These are phyloP conservation scores for Scelioninae gen. 1 DNA, from an alignment of 2,888 invertebrate genomes.

Conservation along the genomic window DNA sequence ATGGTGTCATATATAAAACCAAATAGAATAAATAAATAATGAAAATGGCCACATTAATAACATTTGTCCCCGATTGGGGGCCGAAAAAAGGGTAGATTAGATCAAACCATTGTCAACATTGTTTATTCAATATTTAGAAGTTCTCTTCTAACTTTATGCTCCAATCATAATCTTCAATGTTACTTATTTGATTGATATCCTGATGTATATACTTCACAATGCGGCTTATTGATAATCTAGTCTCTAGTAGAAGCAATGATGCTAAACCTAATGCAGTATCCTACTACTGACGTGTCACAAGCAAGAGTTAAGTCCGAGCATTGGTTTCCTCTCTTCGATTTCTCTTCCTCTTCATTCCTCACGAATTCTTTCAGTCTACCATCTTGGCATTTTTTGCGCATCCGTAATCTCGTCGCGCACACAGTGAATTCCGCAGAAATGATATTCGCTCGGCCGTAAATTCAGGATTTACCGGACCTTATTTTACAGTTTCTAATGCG, in stretches of 20 bases:
- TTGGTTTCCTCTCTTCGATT: constrained; percentile 49
- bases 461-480: constrained; percentile 64
- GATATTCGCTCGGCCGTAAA: constrained; percentile 51
- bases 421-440: constrained; percentile 52
- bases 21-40: too few species aligned
- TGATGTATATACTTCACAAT: too few species aligned
- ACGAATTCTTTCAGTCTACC: constrained; percentile 27
- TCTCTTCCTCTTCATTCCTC: constrained; percentile 60
- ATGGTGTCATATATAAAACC: constrained; percentile 42
- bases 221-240: too few species aligned
- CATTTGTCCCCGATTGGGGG: not conserved
- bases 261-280: constrained; percentile 78
- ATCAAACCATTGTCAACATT: too few species aligned
- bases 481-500: constrained; percentile 60
- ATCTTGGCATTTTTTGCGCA: constrained; percentile 35
- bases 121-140: too few species aligned
- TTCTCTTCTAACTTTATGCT: too few species aligned
- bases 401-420: constrained; percentile 40
- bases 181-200: too few species aligned
- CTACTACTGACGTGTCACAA: constrained; percentile 79
- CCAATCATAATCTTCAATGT: too few species aligned
- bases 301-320: constrained; percentile 37
- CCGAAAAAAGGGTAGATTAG: too few species aligned
- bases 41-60: too few species aligned
- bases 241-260: too few species aligned